Conservation (phyloP, 2,113 vertebrate genomes). For the Ellobius talpinus region DNA sequence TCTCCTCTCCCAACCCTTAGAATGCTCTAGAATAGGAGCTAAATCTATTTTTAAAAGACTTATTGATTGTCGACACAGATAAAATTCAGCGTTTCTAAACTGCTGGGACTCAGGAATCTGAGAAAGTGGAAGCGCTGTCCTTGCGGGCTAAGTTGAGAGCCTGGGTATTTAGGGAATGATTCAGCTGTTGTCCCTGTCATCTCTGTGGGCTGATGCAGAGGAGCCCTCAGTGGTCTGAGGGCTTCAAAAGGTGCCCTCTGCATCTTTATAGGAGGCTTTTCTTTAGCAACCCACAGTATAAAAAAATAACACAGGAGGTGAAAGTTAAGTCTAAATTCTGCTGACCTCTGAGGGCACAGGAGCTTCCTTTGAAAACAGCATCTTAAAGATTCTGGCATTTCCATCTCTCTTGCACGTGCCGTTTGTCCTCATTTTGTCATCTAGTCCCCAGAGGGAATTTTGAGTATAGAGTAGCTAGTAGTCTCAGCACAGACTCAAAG, state of each 20-base stretch:
- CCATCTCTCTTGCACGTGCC: not conserved
- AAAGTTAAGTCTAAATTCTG: not conserved
- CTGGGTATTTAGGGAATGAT: not conserved
- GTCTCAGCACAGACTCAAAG: not conserved
- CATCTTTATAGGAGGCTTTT: not conserved
- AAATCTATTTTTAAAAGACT: slow-evolving; percentile 67
- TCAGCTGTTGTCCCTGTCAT: not conserved
- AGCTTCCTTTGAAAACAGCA: slow-evolving; percentile 29
- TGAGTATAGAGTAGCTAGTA: not conserved
- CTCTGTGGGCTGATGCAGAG: not conserved
- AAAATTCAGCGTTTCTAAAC: slow-evolving; percentile 64
- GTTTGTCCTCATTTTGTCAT: slow-evolving; percentile 42
- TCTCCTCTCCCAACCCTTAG: slow-evolving; percentile 47
- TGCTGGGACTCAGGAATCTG: slow-evolving; percentile 36
- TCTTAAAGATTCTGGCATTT: not conserved
- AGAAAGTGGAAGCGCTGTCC: slow-evolving; percentile 18
- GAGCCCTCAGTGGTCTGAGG: not conserved
- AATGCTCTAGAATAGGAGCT: slow-evolving; percentile 56
- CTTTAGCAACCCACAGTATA: not conserved
- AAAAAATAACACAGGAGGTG: not conserved
- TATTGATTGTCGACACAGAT: slow-evolving; percentile 65
- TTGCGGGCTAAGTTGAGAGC: not conserved
- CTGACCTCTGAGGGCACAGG: not conserved
- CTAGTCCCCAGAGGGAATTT: slow-evolving; percentile 6
- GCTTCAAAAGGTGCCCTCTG: not conserved